Base-by-base conservation (phyloP, 2,888 invertebrate genomes). In the Bursaphelenchus okinawaensis region DNA sequence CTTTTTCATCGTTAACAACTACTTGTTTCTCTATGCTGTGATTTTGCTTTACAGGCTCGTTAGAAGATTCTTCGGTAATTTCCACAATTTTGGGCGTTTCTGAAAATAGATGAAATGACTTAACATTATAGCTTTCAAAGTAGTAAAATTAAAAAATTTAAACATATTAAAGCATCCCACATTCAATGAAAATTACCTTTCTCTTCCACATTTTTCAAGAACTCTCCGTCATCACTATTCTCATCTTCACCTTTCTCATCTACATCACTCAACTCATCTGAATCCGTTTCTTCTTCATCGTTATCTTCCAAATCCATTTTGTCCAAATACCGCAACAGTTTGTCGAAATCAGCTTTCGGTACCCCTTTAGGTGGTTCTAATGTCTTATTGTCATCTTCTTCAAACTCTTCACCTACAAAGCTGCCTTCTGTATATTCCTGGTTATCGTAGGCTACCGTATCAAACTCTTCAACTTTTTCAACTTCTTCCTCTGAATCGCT, bases 181-280 rank as follows among this genome's bases (percentile, higher is more conserved):
- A n/a, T 40, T 19, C 40, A 16, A 16, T 40, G 40, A 16, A 40
- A 40, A 40, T 54, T 6, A 54, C 26, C 2, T 4, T 54, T 26
- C 19, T 54, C 26, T 19, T 54, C 40, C 40, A 40, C 40, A 40
- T 4, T 54, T 54, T 19, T 12, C 54, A 12, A 12, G 19, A 60
- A 62, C 22, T 61, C 24, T 24, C 62, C 24, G 20, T 60, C 57
- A 6, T 16, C 16, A 31, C 55, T 16, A 54, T 16, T 28, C 7
- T 22, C 26, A 22, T 23, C 57, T n/a, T 65, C 66, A 3, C 66
- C 65, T 1, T 24, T 31, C 24, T 26, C 40, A 26, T 65, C 65
- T 4, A 20, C 28, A 12, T 65, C 57, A 20, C 29, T 66, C 22
- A 24, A 23, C 27, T 40, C 52, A 22, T 26, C 27, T 29, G 55